Conservation (phyloP, 2,113 vertebrate genomes). For the Dermatemys mawii region DNA sequence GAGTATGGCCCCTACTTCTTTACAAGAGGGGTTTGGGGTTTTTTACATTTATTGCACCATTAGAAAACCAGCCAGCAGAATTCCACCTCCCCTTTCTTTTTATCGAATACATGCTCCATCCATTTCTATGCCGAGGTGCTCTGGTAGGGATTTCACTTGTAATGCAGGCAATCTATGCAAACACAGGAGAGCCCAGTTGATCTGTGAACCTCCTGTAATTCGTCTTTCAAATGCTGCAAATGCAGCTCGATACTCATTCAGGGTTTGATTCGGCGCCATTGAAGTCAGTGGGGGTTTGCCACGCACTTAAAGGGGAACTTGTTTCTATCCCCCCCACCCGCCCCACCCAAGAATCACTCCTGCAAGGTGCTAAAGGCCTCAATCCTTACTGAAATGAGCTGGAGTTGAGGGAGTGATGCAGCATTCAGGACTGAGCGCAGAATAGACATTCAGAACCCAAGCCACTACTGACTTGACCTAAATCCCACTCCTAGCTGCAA, state of each 20-base stretch:
- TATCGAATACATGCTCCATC: neutral
- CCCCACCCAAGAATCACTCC: neutral
- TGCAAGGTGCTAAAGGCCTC: accelerated
- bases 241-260: neutral
- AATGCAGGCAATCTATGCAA: neutral
- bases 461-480: neutral
- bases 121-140: neutral
- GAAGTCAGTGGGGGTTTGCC: neutral
- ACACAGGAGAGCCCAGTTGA: neutral
- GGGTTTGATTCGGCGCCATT: neutral
- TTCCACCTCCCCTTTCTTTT: neutral
- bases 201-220: neutral
- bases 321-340: accelerated
- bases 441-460: neutral
- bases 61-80: constrained; percentile 5
- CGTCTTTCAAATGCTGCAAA: no score
- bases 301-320: accelerated
- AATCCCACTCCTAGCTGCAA: neutral
- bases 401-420: neutral
- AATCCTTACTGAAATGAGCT: neutral
- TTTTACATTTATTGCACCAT: constrained; percentile 20
- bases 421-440: neutral
- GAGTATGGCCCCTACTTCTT: neutral
- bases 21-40: neutral
- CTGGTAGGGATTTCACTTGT: neutral